These are phyloP conservation scores for Sander vitreus DNA, from an alignment of 2,113 vertebrate genomes.

Conservation along the genomic window DNA sequence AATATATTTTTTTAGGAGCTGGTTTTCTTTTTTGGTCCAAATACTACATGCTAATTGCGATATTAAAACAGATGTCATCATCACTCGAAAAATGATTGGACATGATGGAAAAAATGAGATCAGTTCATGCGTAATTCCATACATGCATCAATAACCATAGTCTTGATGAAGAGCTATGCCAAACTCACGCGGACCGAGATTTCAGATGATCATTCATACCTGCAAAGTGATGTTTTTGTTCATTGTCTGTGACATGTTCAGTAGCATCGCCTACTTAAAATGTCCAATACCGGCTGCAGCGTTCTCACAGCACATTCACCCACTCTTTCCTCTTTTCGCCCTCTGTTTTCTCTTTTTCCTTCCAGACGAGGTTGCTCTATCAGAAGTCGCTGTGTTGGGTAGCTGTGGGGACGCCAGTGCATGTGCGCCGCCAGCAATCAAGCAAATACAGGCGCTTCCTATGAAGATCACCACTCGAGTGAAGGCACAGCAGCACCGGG, in stretches of 20 bases:
- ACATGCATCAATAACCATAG: conserved; percentile 61
- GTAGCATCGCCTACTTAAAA: conserved; percentile 53
- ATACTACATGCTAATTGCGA: conserved; percentile 72
- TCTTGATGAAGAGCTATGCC: conserved; percentile 43
- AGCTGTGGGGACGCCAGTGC: conserved; percentile 64
- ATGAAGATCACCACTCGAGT: conserved; percentile 50
- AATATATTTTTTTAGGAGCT: conserved; percentile 28
- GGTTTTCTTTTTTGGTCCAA: conserved; percentile 59
- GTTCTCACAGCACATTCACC: conserved; percentile 39
- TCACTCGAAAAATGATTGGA: conserved; percentile 57
- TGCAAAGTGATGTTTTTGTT: conserved; percentile 62
- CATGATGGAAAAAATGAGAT: conserved; percentile 61
- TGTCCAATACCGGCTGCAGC: conserved; percentile 60
- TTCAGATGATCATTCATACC: conserved; percentile 70
- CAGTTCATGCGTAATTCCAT: conserved; percentile 75
- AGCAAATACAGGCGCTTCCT: conserved; percentile 62
- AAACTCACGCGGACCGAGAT: conserved; percentile 58
- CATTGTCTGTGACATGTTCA: conserved; percentile 60
- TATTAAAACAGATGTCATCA: conserved; percentile 55
- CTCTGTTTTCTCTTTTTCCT: conserved; percentile 43
- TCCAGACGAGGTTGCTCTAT: conserved; percentile 49
- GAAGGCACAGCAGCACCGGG: conserved; percentile 51
- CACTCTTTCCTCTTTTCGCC: conserved; percentile 52
- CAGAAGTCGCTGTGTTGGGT: conserved; percentile 62
- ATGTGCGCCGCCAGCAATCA: conserved; percentile 61